These are phyloP conservation scores for Volucella bombylans DNA, from an alignment of 2,888 invertebrate genomes.

Conservation along the genomic window DNA sequence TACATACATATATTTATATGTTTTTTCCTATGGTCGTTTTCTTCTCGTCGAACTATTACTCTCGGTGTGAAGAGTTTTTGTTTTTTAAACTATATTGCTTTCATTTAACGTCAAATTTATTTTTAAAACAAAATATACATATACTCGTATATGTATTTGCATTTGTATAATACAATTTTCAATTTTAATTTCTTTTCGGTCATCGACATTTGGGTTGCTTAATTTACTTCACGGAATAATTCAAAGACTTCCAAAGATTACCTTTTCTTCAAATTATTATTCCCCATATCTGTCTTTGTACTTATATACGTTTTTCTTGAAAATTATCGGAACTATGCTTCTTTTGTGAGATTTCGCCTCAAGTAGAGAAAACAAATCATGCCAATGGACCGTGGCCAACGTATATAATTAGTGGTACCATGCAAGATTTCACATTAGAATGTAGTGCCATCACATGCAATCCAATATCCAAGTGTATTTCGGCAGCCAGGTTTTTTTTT, in stretches of 20 bases:
- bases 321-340: too few species aligned
- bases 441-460: slow-evolving; percentile 51
- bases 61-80: too few species aligned
- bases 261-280: slow-evolving; percentile 40
- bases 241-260: slow-evolving; percentile 19
- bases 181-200: slow-evolving; percentile 3
- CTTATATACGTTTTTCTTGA: too few species aligned
- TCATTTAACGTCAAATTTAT: too few species aligned
- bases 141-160: too few species aligned
- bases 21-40: too few species aligned
- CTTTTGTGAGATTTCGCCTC: slow-evolving; percentile 3
- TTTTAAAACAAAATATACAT: too few species aligned
- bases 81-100: too few species aligned
- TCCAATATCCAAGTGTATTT: slow-evolving; percentile 38
- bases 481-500: slow-evolving; percentile 34
- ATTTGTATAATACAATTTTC: too few species aligned
- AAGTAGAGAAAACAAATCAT: slow-evolving; percentile 61
- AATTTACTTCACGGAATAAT: slow-evolving; percentile 58
- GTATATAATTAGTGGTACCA: slow-evolving; percentile 60
- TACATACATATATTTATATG: too few species aligned
- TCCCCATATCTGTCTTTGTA: too few species aligned
- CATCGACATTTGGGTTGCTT: slow-evolving; percentile 38
- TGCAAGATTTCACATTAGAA: slow-evolving; percentile 46
- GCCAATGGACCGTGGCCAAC: slow-evolving; percentile 65
- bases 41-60: too few species aligned